Base-by-base conservation (phyloP, 2,888 invertebrate species). In the Lomographa bimaculata region DNA sequence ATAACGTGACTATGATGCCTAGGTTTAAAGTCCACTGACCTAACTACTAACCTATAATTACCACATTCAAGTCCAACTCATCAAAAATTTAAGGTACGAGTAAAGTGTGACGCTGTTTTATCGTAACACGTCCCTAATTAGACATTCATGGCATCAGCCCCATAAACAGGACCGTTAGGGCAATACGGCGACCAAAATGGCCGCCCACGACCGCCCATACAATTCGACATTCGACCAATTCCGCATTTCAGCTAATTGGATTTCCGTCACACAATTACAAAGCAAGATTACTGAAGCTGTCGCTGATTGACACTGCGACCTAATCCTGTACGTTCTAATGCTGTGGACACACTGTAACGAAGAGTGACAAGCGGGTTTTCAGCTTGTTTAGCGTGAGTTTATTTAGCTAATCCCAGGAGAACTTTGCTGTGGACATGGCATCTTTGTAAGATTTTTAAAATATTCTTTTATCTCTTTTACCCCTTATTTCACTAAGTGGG, bases 281-380 rank as follows among this genome's bases (percentile, higher is more conserved):
- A 59, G 66, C 67, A 71, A 73, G 73, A 75, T 73, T 65, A 71
- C 64, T 57, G 67, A 74, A 71, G 67, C 73, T 66, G 60, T 64
- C 62, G 44, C 65, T 74, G 76, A 76, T 76, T 76, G 76, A 74
- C 74, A 76, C 62, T 60, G 62, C 63, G 54, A 58, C 67, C 62
- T 72, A 76, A 75, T 70, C 69, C 64, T 54, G 46, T 53, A 64
- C 58, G 60, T 57, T 64, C 58, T 64, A 57, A 50, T 62, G 53
- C 43, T 40, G 26, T 32, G 14, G 50, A 69, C 59, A 65, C 51
- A 69, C 50, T 32, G 57, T 19, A 2, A 12, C 10, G 5, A 12
- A 28, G 42, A 32, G 4, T 32, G 32, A 29, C 34, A 3, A 32
- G 5, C 18, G 5, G 5, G 5, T n/a, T n/a, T n/a, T n/a, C n/a